Base-by-base conservation (phyloP, 1,140 invertebrate species). In the Vanessa atalanta region DNA sequence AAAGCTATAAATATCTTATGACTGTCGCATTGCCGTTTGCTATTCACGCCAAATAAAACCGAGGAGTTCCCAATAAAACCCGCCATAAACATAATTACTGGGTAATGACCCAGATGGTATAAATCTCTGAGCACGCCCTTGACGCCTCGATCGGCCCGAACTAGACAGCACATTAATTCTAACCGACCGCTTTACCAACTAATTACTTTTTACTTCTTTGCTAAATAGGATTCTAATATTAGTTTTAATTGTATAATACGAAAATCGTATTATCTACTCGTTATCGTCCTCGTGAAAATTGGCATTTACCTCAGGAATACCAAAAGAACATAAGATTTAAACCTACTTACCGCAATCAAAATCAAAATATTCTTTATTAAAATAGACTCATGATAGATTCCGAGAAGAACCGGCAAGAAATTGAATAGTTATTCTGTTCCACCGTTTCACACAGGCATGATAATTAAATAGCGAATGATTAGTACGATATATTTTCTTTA, bases 41-140 rank as follows among this genome's bases (percentile, higher is more conserved):
- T 73, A 70, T 68, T 79, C 75, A 79, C 72, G 69, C 68, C 66
- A 73, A 78, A 79, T 76, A 78, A 80, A 79, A 79, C 74, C 67
- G 70, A 77, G 74, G 65, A 74, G 68, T 72, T 69, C 75, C 57
- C 60, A 72, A 82, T 80, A 79, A 82, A 85, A 83, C 77, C 75
- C 78, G 61, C 79, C 79, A 80, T 84, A 82, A 84, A 87, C 82
- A 87, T 85, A 83, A 89, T 88, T 87, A 85, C 77, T 78, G 78
- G 72, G 81, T 89, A 88, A 89, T 84, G 85, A 81, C 76, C 80
- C 80, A 69, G 72, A 70, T 79, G 83, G 81, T 82, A 85, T 89
- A 87, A 89, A 89, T 88, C 82, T 83, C 72, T 73, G 71, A 61
- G 57, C 65, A 57, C 63, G 55, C 70, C 72, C 72, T 76, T 68